Base-by-base conservation (phyloP, 1,140 invertebrate species). In the Lordiphosa mommai region DNA sequence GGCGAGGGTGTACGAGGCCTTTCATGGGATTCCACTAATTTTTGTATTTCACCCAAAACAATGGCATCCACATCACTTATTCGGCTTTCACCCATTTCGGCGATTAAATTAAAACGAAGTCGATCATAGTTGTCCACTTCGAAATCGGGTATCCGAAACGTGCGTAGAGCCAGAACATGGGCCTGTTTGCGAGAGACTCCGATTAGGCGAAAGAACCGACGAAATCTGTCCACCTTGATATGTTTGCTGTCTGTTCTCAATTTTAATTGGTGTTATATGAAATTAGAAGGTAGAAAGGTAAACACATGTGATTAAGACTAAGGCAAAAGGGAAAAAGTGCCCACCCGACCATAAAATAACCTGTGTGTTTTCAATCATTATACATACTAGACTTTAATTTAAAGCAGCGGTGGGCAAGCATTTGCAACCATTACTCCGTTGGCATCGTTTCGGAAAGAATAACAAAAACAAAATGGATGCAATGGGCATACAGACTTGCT, bases 251-350 rank as follows among this genome's bases (percentile, higher is more conserved):
- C 16, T 41, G 34, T 30, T 36, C 20, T 29, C 29, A 58, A 50
- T 66, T n/a, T n/a, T 67, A 67, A 44, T 67, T 65, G 48, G 41
- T 34, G 38, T 44, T 46, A 49, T 37, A 64, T 66, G 38, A 50
- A 57, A 66, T 66, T 38, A 50, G 17, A 67, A 14, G 41, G 44
- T 33, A 38, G 14, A 58, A 61, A 58, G 32, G 17, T 20, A 58
- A 8, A 47, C 55, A 49, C 51, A 29, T 27, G 7, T 20, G 17
- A 36, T 61, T 61, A 61, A 40, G 51, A 13, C 33, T 30, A 32
- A 12, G 10, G 37, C 3, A 34, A 38, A 10, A 37, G 7, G 8
- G 13, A 7, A 17, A 17, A 38, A n/a, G n/a, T n/a, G n/a, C n/a
- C n/a, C n/a, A n/a, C n/a, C n/a, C n/a, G n/a, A n/a, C n/a, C n/a